phyloP scores from a whole-genome alignment of 37 sponge, comb jelly and placozoan genomes.

The Chondrilla cf. caribensis region DNA sequence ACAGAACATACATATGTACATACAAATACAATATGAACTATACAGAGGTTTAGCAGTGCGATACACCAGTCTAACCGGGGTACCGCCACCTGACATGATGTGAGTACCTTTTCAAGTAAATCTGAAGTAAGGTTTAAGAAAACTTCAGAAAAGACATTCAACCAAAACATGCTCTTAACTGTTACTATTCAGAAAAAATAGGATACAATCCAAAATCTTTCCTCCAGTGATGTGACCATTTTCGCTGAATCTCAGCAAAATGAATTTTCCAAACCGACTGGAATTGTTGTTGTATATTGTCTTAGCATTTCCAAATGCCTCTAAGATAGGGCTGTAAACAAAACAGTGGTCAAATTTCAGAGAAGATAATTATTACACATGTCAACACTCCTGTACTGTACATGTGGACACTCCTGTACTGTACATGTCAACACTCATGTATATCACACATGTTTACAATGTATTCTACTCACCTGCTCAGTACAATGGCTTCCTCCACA shows the following conservation, averaged over 20 bases:
- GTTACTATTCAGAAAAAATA: not conserved
- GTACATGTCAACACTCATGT: not conserved
- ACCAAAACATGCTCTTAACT: not conserved
- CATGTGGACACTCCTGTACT: not conserved
- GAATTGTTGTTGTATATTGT: constrained; percentile 99
- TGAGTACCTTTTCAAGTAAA: constrained; percentile 28
- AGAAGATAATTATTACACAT: not conserved
- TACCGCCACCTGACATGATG: too few species aligned
- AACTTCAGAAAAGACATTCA: not conserved
- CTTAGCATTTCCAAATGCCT: constrained; percentile 99
- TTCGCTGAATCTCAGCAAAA: constrained; percentile 82
- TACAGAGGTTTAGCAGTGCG: not conserved
- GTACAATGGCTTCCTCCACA: constrained; percentile 78
- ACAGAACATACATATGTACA: not conserved
- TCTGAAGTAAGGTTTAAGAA: constrained; percentile 7
- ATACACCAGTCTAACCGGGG: not conserved
- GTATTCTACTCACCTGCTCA: constrained; percentile 71
- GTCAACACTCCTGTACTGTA: not conserved
- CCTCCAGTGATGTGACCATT: constrained; percentile 86
- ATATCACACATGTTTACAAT: not conserved
- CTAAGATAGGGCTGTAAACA: constrained; percentile 97
- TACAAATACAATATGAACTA: not conserved
- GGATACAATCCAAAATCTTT: constrained; percentile 88
- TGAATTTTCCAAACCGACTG: constrained; percentile 98
- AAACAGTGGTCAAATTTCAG: not conserved